Percentiles rank a stretch among this genome's conserved stretches.
Conservation (phyloP, 2,113 vertebrate genomes). For the Epinephelus fuscoguttatus region DNA sequence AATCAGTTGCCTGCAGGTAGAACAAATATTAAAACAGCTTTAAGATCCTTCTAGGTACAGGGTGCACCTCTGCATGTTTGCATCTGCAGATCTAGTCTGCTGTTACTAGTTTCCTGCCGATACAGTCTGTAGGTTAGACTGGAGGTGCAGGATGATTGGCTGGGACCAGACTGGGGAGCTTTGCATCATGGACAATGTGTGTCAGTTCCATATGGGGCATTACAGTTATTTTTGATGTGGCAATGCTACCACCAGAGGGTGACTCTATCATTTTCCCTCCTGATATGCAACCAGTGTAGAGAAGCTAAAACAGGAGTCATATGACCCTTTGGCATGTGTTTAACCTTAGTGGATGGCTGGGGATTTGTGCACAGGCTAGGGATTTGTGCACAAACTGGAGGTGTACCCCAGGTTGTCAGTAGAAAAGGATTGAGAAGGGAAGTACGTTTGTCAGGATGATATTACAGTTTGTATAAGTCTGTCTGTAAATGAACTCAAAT, state of each 20-base stretch:
- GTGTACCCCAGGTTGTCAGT: background rate
- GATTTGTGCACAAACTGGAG: background rate
- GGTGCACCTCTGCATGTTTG: background rate
- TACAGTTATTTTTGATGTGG: background rate
- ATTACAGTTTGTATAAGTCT: background rate
- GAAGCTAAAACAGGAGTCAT: constrained; percentile 9
- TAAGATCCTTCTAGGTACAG: no score
- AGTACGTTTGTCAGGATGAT: background rate
- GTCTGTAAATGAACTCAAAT: background rate
- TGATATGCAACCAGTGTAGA: background rate
- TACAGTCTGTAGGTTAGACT: background rate
- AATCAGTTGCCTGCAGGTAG: background rate
- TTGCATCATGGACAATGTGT: background rate
- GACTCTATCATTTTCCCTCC: background rate
- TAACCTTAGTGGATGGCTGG: background rate
- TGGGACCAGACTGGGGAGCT: background rate
- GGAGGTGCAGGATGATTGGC: background rate
- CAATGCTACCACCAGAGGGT: background rate
- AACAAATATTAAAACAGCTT: background rate
- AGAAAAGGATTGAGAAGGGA: background rate
- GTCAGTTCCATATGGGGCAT: background rate
- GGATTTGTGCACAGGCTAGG: background rate
- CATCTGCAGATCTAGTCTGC: background rate
- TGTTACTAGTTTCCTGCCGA: background rate
- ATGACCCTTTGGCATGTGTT: constrained; percentile 6